phyloP scores from a whole-genome alignment of 2,888 invertebrate genomes.

The Scaptodrosophila latifasciaeformis region DNA sequence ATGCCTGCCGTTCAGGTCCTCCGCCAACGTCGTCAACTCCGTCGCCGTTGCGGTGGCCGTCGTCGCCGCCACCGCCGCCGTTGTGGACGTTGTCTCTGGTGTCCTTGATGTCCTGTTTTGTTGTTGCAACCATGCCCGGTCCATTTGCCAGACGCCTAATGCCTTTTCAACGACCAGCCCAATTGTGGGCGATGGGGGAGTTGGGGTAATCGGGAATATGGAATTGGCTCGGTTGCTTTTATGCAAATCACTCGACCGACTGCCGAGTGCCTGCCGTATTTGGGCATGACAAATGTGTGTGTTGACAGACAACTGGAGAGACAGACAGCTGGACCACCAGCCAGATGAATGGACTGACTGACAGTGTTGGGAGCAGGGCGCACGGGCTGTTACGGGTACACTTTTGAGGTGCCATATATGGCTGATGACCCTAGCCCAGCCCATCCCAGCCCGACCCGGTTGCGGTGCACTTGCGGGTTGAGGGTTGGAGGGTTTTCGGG shows the following conservation, averaged over 20 bases:
- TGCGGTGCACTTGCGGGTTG: too few species aligned
- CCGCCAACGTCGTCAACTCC: too few species aligned
- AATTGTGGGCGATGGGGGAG: constrained; percentile 1
- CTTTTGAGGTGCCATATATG: too few species aligned
- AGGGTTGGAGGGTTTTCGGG: constrained; percentile 8
- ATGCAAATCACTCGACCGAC: constrained; percentile 55
- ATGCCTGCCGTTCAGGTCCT: constrained; percentile 25
- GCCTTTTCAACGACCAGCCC: constrained; percentile 32
- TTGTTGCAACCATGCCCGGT: constrained; percentile 4
- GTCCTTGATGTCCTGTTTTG: too few species aligned
- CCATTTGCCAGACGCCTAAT: constrained; percentile 32
- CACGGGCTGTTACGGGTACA: too few species aligned
- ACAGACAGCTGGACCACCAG: background rate
- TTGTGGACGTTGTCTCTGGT: too few species aligned
- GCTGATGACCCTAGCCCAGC: too few species aligned
- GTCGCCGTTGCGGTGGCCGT: too few species aligned
- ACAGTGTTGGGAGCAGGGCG: background rate
- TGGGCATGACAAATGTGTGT: constrained; percentile 64
- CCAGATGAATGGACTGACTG: background rate
- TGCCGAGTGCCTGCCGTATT: constrained; percentile 15
- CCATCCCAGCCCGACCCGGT: too few species aligned
- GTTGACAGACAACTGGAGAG: constrained; percentile 37
- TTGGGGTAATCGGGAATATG: background rate
- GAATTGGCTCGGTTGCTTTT: constrained; percentile 28
- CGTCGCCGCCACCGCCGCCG: too few species aligned